These are phyloP conservation scores for Drosophila biarmipes DNA, from an alignment of 1,140 invertebrate species.

Conservation along the genomic window DNA sequence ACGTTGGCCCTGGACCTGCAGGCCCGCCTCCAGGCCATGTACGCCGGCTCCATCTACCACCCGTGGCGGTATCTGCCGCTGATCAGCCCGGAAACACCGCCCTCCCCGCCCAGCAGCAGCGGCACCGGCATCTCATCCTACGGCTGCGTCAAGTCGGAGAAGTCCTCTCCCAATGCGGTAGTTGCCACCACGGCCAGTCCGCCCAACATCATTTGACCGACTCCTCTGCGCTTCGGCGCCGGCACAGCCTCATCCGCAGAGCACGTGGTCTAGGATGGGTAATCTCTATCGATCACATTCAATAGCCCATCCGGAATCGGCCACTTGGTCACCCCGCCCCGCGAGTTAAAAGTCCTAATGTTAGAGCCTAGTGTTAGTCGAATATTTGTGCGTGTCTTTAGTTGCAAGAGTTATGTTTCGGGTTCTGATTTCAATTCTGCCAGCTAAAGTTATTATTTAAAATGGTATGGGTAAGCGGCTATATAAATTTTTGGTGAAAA, in stretches of 20 bases:
- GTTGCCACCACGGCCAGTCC: constrained; percentile 47
- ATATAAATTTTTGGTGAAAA: background rate
- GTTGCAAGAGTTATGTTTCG: constrained; percentile 7
- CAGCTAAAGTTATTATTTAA: background rate
- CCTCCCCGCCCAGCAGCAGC: constrained; percentile 80
- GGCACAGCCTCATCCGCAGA: constrained; percentile 58
- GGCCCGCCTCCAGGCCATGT: constrained; percentile 83
- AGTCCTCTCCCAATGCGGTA: constrained; percentile 73
- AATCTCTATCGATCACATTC: background rate
- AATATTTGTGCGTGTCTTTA: constrained; percentile 44
- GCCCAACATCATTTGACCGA: constrained; percentile 84
- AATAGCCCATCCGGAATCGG: constrained; percentile 8
- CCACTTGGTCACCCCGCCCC: constrained; percentile 18
- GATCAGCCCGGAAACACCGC: constrained; percentile 79
- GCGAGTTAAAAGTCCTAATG: constrained; percentile 29
- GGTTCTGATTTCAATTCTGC: constrained; percentile 6
- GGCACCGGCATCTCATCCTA: constrained; percentile 78
- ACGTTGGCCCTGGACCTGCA: constrained; percentile 82
- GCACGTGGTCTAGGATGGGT: constrained; percentile 68
- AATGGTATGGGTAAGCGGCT: background rate
- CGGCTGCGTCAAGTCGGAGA: constrained; percentile 80
- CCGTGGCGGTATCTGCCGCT: constrained; percentile 83
- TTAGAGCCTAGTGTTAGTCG: constrained; percentile 67
- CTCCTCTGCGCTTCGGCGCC: constrained; percentile 82
- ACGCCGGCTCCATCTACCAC: constrained; percentile 79